Percentiles rank a stretch among this genome's conserved stretches.
These are phyloP conservation scores for Hyaena hyaena DNA, from an alignment of 2,113 vertebrate genomes.

Conservation along the genomic window DNA sequence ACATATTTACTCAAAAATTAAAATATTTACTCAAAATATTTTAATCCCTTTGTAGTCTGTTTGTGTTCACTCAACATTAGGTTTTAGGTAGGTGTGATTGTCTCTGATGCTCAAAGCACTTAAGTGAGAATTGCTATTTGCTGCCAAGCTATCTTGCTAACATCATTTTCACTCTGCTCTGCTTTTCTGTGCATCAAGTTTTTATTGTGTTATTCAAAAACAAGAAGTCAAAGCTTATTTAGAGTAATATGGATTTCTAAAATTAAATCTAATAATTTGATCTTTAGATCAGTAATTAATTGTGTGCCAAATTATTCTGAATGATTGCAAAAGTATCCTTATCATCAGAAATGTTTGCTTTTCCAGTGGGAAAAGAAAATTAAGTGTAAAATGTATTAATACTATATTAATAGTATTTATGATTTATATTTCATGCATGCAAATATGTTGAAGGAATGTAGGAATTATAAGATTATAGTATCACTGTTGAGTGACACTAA, in stretches of 20 bases:
- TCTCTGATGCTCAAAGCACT: neutral
- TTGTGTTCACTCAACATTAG: neutral
- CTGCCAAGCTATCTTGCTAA: neutral
- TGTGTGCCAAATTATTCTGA: neutral
- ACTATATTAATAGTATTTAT: neutral
- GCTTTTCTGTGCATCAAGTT: neutral
- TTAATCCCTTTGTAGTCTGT: neutral
- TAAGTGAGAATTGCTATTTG: constrained; percentile 7
- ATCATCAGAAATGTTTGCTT: neutral
- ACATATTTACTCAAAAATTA: neutral
- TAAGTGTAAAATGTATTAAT: neutral
- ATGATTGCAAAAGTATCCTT: neutral
- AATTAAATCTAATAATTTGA: neutral
- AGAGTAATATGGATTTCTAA: neutral
- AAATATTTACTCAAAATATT: neutral
- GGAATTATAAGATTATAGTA: neutral
- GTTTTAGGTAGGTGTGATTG: neutral
- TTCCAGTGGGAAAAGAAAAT: neutral
- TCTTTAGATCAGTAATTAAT: neutral
- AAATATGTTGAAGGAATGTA: neutral
- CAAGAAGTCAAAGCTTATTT: neutral
- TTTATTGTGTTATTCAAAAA: neutral
- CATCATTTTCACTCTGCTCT: constrained; percentile 18
- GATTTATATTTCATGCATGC: neutral
- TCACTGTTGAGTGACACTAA: neutral